Evolutionary conservation across 1,140 invertebrate species (phyloP).

Genomic region (Drosophila virilis): DNA sequence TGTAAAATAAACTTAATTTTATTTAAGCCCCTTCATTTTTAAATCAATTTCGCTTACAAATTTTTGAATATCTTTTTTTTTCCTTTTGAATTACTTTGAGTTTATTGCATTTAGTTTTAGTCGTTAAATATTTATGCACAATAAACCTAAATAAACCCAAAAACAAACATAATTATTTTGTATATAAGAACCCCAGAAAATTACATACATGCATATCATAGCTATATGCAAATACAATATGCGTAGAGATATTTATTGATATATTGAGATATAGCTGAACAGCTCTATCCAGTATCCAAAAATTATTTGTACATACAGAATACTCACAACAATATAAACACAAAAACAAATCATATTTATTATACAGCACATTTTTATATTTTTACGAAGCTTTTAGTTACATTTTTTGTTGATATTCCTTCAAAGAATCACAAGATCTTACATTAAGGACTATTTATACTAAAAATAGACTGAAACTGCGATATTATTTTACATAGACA

Average conservation of each 20-base stretch:
- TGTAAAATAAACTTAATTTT: not conserved
- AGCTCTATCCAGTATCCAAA: no score
- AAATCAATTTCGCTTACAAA: constrained; percentile 42
- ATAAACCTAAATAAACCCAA: constrained; percentile 74
- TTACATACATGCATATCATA: not conserved
- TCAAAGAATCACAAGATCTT: no score
- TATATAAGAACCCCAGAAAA: constrained; percentile 22
- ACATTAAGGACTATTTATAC: no score
- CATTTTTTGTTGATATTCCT: no score
- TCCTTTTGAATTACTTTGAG: constrained; percentile 60
- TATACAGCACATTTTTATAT: no score
- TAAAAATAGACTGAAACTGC: no score
- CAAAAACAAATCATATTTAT: no score
- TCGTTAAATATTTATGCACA: constrained; percentile 82
- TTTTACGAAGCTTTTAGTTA: no score
- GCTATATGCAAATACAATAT: not conserved
- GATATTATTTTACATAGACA: no score
- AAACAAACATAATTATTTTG: constrained; percentile 53
- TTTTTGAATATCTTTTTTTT: constrained; percentile 36
- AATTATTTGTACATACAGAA: no score
- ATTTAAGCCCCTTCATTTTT: constrained; percentile 7
- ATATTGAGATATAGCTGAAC: not conserved
- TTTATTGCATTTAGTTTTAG: constrained; percentile 71
- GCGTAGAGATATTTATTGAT: not conserved
- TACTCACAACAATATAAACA: no score